Conservation (phyloP, 2,113 vertebrate species). For the Nannobrachium achirus region DNA sequence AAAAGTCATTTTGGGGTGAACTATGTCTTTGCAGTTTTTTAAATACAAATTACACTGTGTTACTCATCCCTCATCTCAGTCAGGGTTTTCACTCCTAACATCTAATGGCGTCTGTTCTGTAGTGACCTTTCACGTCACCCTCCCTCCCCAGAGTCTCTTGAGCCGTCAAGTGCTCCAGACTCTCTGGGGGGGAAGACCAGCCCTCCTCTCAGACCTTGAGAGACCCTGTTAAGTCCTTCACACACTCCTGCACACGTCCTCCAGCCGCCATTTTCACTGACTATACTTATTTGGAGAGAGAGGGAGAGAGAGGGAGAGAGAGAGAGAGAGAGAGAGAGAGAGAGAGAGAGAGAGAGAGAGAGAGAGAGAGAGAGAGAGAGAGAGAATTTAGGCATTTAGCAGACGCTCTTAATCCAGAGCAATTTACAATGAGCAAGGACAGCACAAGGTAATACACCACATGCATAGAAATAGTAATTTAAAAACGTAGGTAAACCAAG, state of each 20-base stretch:
- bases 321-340: not conserved
- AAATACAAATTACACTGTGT: not conserved
- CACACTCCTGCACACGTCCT: not conserved
- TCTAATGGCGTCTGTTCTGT: slow-evolving; percentile 22
- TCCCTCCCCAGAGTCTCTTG: not conserved
- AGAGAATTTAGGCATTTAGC: too few relatives aligned
- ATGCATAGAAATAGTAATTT: too few relatives aligned
- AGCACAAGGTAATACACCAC: too few relatives aligned
- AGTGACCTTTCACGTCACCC: not conserved
- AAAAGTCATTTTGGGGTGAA: too few relatives aligned
- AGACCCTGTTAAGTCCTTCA: not conserved
- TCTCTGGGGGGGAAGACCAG: not conserved
- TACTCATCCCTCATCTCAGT: not conserved
- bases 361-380: too few relatives aligned
- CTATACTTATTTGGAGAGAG: not conserved
- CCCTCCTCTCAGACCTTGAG: not conserved
- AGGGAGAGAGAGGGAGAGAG: not conserved
- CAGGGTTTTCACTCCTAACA: slow-evolving; percentile 3
- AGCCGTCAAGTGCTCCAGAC: not conserved
- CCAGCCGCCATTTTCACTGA: not conserved
- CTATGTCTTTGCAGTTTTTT: too few relatives aligned
- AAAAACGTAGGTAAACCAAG: too few relatives aligned
- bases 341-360: too few relatives aligned
- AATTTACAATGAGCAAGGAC: too few relatives aligned
- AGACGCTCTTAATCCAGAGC: too few relatives aligned